These are phyloP conservation scores for Typhlichthys eigenmanni DNA, from an alignment of 2,797 vertebrate genomes.

Conservation along the genomic window DNA sequence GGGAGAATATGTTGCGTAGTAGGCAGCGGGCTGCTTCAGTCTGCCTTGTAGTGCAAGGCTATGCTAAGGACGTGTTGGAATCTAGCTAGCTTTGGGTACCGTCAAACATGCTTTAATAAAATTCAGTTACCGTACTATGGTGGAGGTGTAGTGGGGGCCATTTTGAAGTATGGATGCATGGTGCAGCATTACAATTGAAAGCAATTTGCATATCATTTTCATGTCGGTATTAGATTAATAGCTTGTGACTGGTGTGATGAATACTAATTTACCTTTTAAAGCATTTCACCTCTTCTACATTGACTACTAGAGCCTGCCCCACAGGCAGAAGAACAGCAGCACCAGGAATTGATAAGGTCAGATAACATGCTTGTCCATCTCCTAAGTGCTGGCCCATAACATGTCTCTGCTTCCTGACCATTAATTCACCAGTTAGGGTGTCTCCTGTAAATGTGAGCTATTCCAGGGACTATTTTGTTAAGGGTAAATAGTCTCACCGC, in stretches of 20 bases:
- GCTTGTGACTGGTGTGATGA: slow-evolving; percentile 77
- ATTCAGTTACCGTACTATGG: slow-evolving; percentile 31
- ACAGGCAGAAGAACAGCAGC: slow-evolving; percentile 59
- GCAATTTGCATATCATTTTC: slow-evolving; percentile 78
- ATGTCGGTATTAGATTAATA: slow-evolving; percentile 79
- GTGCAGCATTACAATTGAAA: slow-evolving; percentile 68
- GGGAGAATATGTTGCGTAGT: slow-evolving; percentile 37
- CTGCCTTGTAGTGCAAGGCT: neutral
- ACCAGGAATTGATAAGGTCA: slow-evolving; percentile 75
- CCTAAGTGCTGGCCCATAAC: slow-evolving; percentile 1
- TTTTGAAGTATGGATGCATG: slow-evolving; percentile 68
- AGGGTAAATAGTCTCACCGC: slow-evolving; percentile 42
- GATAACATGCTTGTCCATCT: slow-evolving; percentile 46
- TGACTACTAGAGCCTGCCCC: slow-evolving; percentile 46
- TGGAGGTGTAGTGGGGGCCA: slow-evolving; percentile 59
- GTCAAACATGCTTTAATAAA: neutral
- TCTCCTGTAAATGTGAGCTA: slow-evolving; percentile 67
- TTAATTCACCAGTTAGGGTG: slow-evolving; percentile 50
- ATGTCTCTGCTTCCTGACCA: slow-evolving; percentile 28
- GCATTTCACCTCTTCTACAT: slow-evolving; percentile 63
- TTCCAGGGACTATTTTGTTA: slow-evolving; percentile 62
- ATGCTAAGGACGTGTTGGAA: neutral
- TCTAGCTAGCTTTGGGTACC: neutral
- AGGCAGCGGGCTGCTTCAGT: slow-evolving; percentile 27
- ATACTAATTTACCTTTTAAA: slow-evolving; percentile 75